phyloP scores from a whole-genome alignment of 2,797 vertebrate genomes.

The Artibeus jamaicensis region DNA sequence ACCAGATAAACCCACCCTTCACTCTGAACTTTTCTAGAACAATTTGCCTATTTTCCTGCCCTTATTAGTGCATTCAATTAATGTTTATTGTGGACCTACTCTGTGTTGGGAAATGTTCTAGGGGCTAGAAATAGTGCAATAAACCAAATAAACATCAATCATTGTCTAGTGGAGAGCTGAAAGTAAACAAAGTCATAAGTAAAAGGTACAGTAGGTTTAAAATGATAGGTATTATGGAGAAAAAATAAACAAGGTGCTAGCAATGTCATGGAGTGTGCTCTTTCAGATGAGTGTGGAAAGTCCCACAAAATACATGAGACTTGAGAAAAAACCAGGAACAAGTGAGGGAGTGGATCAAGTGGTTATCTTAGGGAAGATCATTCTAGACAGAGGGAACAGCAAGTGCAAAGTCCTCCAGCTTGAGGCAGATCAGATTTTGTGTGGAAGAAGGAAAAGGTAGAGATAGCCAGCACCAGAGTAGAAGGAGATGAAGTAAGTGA shows the following conservation, averaged over 20 bases:
- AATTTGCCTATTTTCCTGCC: background rate
- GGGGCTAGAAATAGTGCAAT: background rate
- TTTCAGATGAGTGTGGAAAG: background rate
- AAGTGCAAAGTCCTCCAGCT: background rate
- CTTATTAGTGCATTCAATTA: background rate
- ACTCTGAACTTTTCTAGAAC: background rate
- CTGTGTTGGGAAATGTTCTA: background rate
- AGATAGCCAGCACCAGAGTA: background rate
- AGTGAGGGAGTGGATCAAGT: background rate
- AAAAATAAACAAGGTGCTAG: background rate
- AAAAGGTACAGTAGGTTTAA: background rate
- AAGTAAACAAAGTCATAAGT: background rate
- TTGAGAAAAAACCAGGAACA: conserved; percentile 24
- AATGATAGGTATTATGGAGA: background rate
- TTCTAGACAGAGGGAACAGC: background rate
- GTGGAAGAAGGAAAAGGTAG: background rate
- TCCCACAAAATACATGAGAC: background rate
- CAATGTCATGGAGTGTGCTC: background rate
- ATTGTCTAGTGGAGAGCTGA: background rate
- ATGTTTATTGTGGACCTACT: background rate
- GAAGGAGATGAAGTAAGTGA: background rate
- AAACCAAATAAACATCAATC: background rate
- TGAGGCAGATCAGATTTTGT: background rate
- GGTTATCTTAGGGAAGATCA: background rate
- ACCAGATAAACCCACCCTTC: background rate